phyloP scores from a whole-genome alignment of 2,888 invertebrate genomes.

The Elegia similella region DNA sequence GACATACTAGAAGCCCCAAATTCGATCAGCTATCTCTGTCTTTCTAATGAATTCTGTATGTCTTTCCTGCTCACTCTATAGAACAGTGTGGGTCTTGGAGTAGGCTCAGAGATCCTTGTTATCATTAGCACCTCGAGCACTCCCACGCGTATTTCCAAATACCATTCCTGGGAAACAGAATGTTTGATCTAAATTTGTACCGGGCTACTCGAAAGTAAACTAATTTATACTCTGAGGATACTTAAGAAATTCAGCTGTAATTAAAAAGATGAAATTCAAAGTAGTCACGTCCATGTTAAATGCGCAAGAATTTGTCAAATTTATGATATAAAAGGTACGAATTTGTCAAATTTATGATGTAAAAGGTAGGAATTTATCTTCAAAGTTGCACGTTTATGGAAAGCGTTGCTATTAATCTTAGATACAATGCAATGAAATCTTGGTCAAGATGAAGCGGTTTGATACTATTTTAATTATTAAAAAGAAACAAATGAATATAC shows the following conservation, averaged over 20 bases:
- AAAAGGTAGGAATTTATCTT: conserved; percentile 2
- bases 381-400: not conserved
- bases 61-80: conserved; percentile 20
- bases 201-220: conserved; percentile 25
- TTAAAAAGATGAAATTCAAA: conserved; percentile 11
- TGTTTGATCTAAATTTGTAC: conserved; percentile 47
- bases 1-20: not conserved
- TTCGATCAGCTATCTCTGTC: conserved; percentile 16
- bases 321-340: conserved; percentile 7
- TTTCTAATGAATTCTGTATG: conserved; percentile 14
- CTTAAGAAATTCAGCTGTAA: conserved; percentile 11
- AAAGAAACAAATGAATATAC: too few species aligned
- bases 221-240: conserved; percentile 21
- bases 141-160: conserved; percentile 66
- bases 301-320: conserved; percentile 10
- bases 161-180: conserved; percentile 57
- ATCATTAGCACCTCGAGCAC: conserved; percentile 70
- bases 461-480: not conserved
- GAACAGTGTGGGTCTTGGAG: conserved; percentile 11
- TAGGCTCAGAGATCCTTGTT: conserved; percentile 47
- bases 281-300: conserved; percentile 12
- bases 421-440: not conserved
- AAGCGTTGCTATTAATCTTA: not conserved
- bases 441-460: not conserved
- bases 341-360: conserved; percentile 12